A percentile compares a stretch with the other conserved stretches of the same genome.
Evolutionary conservation across 2,113 vertebrate genomes (phyloP).

Genomic region (Otis tarda): DNA sequence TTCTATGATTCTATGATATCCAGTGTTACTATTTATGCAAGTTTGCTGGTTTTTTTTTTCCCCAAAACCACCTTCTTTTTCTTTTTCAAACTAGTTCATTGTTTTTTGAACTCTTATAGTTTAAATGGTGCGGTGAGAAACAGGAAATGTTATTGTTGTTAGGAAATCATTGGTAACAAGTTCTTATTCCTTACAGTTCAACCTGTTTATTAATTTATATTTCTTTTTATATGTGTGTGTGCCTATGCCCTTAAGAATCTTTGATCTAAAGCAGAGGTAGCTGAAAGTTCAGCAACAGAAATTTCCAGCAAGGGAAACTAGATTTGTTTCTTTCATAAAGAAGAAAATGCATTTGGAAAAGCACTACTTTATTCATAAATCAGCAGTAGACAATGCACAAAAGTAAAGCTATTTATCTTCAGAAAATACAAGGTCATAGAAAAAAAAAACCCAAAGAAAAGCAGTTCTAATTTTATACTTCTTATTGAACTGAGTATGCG

Average conservation of each 20-base stretch:
- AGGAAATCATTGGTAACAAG: not conserved
- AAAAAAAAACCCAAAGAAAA: not conserved
- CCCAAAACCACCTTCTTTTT: not conserved
- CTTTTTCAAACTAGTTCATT: not conserved
- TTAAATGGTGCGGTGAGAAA: not conserved
- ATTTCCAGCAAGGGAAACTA: not conserved
- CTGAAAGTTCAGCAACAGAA: not conserved
- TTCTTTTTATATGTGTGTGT: not conserved
- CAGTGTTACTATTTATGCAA: not conserved
- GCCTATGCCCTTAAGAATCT: not conserved
- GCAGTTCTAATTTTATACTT: not conserved
- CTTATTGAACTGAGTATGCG: not conserved
- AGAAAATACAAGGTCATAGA: not conserved
- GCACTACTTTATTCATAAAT: not conserved
- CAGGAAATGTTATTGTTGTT: not conserved
- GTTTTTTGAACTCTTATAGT: not conserved
- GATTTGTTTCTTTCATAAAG: not conserved
- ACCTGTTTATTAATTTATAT: not conserved
- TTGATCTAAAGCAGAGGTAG: not conserved
- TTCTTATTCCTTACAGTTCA: not conserved
- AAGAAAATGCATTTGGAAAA: not conserved
- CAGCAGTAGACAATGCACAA: not conserved
- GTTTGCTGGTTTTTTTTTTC: no score
- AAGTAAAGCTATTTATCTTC: not conserved
- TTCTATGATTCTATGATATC: not conserved